Evolutionary conservation across 1,140 invertebrate genomes (phyloP).

Genomic region (Zaprionus kolodkinae): DNA sequence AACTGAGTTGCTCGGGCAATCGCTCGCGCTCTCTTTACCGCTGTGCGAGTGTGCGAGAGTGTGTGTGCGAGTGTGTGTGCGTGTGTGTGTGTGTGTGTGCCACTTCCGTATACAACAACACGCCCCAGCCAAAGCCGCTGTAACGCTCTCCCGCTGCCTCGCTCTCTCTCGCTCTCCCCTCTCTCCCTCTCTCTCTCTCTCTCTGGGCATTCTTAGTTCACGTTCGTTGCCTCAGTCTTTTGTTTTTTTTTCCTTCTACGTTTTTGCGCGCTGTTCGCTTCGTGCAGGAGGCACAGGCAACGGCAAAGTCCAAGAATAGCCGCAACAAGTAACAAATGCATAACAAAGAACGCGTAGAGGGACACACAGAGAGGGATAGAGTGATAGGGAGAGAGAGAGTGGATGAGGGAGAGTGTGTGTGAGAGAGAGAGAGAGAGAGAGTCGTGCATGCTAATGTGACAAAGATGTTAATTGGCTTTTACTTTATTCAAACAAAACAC

Average conservation of each 20-base stretch:
- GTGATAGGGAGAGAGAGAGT: background rate
- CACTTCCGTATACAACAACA: conserved; percentile 72
- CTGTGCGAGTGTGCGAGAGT: conserved; percentile 3
- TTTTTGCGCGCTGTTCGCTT: conserved; percentile 18
- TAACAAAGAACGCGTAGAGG: conserved; percentile 51
- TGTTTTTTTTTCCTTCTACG: conserved; percentile 57
- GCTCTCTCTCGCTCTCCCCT: conserved; percentile 1
- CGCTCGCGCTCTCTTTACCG: conserved; percentile 12
- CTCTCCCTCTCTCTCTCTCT: conserved; percentile 5
- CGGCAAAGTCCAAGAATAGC: conserved; percentile 27
- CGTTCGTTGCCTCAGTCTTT: conserved; percentile 79
- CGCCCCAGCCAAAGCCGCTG: conserved; percentile 36
- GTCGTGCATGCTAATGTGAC: conserved; percentile 67
- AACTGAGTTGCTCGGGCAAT: conserved; percentile 7
- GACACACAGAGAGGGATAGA: conserved; percentile 23
- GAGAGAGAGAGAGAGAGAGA: background rate
- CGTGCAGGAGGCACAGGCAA: conserved; percentile 28
- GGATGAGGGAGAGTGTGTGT: background rate
- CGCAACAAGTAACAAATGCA: conserved; percentile 54
- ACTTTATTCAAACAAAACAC: conserved; percentile 78
- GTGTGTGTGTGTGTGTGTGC: conserved; percentile 63
- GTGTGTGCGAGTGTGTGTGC: conserved; percentile 1
- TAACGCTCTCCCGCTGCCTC: background rate
- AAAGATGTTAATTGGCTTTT: conserved; percentile 83
- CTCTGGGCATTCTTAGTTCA: conserved; percentile 62